Evolutionary conservation across 2,888 invertebrate species (phyloP), one percentile per base, ranked within the genome.

Genomic region (Mythimna loreyi): DNA sequence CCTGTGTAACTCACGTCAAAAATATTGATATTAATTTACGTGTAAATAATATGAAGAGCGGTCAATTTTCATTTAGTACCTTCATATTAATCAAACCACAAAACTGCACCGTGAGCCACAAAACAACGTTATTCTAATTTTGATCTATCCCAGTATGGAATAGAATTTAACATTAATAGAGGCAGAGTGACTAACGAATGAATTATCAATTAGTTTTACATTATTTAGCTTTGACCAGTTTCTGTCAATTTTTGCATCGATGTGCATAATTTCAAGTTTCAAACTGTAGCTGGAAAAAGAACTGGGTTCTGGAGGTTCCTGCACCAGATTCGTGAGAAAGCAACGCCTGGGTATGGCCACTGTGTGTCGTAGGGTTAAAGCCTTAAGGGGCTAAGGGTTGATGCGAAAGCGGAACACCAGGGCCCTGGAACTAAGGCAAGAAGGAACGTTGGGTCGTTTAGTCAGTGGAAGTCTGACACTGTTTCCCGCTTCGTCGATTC

Each of bases 41-140:
- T 36, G 43, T 60, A 62, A 66, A 64, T 74, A 36, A 23, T 40
- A 33, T 33, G 30, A 13, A 13, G 1, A 33, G n/a, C 21, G 45
- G 33, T 50, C 0, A 16, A 53, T 79, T 60, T 74, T 40, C 25
- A 67, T 36, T 21, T 19, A n/a, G 50, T 28, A 53, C 3, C 30
- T 8, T 40, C 28, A 40, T 43, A 45, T 62, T 55, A 40, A 33
- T 50, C 3, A 55, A 23, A 62, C 66, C 58, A 13, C 75, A 78
- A 64, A 56, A 50, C 43, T 43, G n/a, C 1, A 49, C 16, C 13
- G 40, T 0, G 13, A 21, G 9, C 80, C 75, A 43, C 62, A 67
- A 56, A 62, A 62, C 47, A 64, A 45, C n/a, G 60, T 43, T 60
- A 63, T 53, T 60, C 49, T 33, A 79, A 60, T 79, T 63, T 19